Evolutionary conservation across 2,888 invertebrate genomes (phyloP).

Genomic region (Pediacus dermestoides): DNA sequence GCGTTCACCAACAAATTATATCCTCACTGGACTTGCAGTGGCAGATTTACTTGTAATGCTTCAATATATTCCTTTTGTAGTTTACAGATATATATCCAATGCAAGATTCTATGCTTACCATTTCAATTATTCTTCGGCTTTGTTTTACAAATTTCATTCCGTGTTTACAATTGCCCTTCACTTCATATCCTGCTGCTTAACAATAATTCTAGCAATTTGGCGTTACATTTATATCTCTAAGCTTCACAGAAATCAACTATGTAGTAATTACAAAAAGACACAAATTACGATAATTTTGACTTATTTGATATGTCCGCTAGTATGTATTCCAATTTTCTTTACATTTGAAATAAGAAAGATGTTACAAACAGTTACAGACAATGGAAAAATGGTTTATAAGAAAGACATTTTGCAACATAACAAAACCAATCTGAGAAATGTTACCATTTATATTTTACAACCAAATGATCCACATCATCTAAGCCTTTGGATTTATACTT

Average conservation of each 20-base stretch:
- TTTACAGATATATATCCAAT: slow-evolving; percentile 46
- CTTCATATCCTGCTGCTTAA: slow-evolving; percentile 75
- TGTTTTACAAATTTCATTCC: slow-evolving; percentile 70
- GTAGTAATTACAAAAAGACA: slow-evolving; percentile 22
- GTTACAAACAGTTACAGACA: slow-evolving; percentile 20
- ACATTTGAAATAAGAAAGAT: slow-evolving; percentile 56
- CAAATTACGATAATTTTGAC: slow-evolving; percentile 64
- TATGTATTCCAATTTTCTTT: slow-evolving; percentile 78
- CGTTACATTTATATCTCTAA: slow-evolving; percentile 58
- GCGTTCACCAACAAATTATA: slow-evolving; percentile 75
- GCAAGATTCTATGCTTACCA: slow-evolving; percentile 50
- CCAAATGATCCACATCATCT: slow-evolving; percentile 22
- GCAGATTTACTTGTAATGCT: slow-evolving; percentile 85
- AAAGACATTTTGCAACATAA: slow-evolving; percentile 19
- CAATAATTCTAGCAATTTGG: slow-evolving; percentile 76
- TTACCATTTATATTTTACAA: slow-evolving; percentile 23
- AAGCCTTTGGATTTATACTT: slow-evolving; percentile 27
- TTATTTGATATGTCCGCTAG: slow-evolving; percentile 68
- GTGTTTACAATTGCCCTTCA: slow-evolving; percentile 74
- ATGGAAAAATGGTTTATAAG: slow-evolving; percentile 25
- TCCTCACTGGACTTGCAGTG: slow-evolving; percentile 76
- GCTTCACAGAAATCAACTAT: slow-evolving; percentile 23
- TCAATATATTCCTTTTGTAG: slow-evolving; percentile 70
- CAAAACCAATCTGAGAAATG: slow-evolving; percentile 17
- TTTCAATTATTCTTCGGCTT: slow-evolving; percentile 66